Percentiles rank a stretch among this genome's conserved stretches.
phyloP scores from a whole-genome alignment of 2,797 vertebrate species.

The Erithacus rubecula region DNA sequence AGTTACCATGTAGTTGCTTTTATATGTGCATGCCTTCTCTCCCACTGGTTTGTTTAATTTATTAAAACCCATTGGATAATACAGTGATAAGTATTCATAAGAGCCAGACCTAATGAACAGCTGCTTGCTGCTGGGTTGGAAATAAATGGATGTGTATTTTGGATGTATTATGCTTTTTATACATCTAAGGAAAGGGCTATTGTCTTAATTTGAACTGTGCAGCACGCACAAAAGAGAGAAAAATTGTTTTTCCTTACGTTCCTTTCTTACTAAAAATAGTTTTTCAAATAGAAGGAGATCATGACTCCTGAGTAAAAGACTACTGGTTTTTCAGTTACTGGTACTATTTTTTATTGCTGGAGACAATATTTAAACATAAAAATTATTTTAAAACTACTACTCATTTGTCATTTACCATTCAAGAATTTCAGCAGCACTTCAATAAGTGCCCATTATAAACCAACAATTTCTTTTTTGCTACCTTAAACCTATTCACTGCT shows the following conservation, averaged over 20 bases:
- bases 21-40: background rate
- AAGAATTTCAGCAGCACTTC: background rate
- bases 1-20: background rate
- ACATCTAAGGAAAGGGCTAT: background rate
- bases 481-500: background rate
- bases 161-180: background rate
- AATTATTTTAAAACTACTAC: constrained; percentile 47
- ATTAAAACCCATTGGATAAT: background rate
- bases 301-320: background rate
- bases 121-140: background rate
- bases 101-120: background rate
- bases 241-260: background rate
- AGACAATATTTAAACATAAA: constrained; percentile 36
- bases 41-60: background rate
- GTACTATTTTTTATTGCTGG: background rate
- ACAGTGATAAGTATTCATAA: background rate
- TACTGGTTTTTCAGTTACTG: background rate
- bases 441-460: constrained; percentile 4
- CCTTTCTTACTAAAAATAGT: background rate
- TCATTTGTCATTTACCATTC: constrained; percentile 46
- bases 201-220: background rate
- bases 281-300: background rate
- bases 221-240: background rate
- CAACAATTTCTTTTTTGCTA: background rate
- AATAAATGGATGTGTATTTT: background rate